Evolutionary conservation across 2,797 vertebrate genomes (phyloP).

Genomic region (Bufotes viridis): DNA sequence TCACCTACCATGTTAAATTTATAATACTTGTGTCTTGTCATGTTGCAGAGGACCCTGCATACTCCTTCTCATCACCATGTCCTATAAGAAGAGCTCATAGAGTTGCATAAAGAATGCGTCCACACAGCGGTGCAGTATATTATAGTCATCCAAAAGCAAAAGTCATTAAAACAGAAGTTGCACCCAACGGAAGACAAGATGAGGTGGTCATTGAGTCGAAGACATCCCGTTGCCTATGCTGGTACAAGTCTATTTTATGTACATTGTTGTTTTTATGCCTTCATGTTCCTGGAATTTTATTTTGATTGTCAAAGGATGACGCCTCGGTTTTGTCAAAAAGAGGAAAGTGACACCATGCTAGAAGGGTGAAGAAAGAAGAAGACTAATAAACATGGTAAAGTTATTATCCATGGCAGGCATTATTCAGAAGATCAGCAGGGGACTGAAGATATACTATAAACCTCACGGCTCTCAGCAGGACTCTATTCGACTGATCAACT

Average conservation of each 20-base stretch:
- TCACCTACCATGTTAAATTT: no score
- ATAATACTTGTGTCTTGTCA: no score
- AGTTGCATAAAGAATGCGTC: not conserved
- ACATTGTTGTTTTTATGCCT: not conserved
- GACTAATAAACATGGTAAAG: not conserved
- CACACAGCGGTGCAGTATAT: not conserved
- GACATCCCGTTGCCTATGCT: no score
- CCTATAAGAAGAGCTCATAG: not conserved
- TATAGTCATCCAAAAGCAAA: no score
- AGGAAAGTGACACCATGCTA: not conserved
- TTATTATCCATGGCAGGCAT: not conserved
- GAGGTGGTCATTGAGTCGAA: no score
- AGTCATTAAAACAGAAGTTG: no score
- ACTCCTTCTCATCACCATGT: not conserved
- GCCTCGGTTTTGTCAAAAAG: not conserved
- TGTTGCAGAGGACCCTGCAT: no score
- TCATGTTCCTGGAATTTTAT: not conserved
- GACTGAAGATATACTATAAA: no score
- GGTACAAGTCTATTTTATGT: not conserved
- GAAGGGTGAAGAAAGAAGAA: not conserved
- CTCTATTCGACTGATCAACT: not conserved
- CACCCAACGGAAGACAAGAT: no score
- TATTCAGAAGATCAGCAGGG: slow-evolving; percentile 1
- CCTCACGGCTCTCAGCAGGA: slow-evolving; percentile 1
- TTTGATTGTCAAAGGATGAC: not conserved